Percentiles rank a stretch among this genome's conserved stretches.
phyloP scores from a whole-genome alignment of 92 coral and sea anemone genomes.

The Zoanthus solanderi region DNA sequence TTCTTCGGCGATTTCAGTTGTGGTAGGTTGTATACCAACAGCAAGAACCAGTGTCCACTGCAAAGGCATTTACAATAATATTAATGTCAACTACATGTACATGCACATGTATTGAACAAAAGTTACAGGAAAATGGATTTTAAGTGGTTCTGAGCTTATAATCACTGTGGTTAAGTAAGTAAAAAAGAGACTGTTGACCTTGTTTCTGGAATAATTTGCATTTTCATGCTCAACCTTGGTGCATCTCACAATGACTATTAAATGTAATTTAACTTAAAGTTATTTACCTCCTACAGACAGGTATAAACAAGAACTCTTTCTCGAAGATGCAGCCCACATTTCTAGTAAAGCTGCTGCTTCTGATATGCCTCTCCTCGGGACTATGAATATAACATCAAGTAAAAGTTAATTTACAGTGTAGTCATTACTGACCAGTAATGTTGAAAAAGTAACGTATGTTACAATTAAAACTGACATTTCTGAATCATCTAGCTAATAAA shows the following conservation, averaged over 20 bases:
- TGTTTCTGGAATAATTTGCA: neutral
- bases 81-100: neutral
- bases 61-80: neutral
- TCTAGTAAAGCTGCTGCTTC: conserved; percentile 47
- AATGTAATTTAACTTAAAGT: neutral
- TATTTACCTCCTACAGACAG: conserved; percentile 58
- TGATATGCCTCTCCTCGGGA: conserved; percentile 52
- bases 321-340: conserved; percentile 52
- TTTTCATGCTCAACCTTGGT: neutral
- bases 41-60: conserved; percentile 47
- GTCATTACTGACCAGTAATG: neutral
- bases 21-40: conserved; percentile 27
- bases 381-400: conserved; percentile 3
- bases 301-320: conserved; percentile 55
- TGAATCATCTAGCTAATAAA: neutral
- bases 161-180: neutral
- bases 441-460: neutral
- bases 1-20: neutral
- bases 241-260: neutral
- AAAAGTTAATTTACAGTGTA: neutral
- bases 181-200: conserved; percentile 11
- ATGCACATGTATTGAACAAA: conserved; percentile 12
- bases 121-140: neutral
- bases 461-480: neutral
- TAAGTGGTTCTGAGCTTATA: neutral